Base-by-base conservation (phyloP, 2,888 invertebrate species). In the Cetonia aurata region DNA sequence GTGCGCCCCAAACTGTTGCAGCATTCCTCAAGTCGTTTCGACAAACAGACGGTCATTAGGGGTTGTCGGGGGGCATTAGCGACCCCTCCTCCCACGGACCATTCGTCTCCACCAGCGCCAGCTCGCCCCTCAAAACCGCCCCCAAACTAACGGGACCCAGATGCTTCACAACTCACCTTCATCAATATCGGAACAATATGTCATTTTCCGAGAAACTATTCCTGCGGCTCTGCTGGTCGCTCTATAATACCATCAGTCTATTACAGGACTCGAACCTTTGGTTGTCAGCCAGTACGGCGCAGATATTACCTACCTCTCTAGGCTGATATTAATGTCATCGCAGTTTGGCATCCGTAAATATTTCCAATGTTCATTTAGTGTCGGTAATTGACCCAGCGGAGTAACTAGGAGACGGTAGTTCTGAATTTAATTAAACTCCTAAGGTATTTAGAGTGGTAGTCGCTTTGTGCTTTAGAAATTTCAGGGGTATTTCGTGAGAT, bases 1-100 rank as follows among this genome's bases (percentile, higher is more conserved):
- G 76, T 74, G 77, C 76, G 76, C 75, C 70, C 59, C 75, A 73
- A 75, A 74, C 74, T 72, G 73, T 70, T 74, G 67, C 73, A 55
- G 69, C 74, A 75, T 75, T 75, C 75, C 75, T 70, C 70, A 74
- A 73, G 73, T 73, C 72, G 66, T 42, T 67, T 46, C 42, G 41
- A 17, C 67, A 12, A 65, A 71, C 72, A 73, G 69, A 72, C 71
- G 70, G 72, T 74, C 74, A 75, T 75, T 75, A 75, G 48, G 72
- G 72, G 69, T 69, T 55, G 55, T 62, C 69, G 71, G n/a, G n/a
- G n/a, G n/a, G n/a, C n/a, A n/a, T n/a, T n/a, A n/a, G n/a, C n/a
- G n/a, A n/a, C n/a, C n/a, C n/a, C n/a, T 59, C 67, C 71, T 56
- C 68, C 70, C 55, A 57, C 62, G 42, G 53, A 42, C 33, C 48